phyloP scores from a whole-genome alignment of 2,113 vertebrate species.

The Cheirogaleus medius region DNA sequence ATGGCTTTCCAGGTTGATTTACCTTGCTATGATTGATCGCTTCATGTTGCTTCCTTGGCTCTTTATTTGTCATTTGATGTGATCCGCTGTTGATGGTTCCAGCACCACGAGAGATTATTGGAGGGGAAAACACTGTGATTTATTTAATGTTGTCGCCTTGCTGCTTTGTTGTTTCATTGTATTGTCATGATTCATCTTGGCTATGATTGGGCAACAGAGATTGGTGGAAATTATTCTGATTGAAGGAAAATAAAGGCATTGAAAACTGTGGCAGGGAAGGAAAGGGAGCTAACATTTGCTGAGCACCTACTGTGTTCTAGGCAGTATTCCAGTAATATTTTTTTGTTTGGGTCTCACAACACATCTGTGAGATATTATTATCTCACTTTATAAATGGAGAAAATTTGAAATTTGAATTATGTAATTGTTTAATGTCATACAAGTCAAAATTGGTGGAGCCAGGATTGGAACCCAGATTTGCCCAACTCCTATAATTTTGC shows the following conservation, averaged over 20 bases:
- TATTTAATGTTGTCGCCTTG: slow-evolving; percentile 23
- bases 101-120: neutral
- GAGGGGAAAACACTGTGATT: neutral
- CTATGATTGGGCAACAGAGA: neutral
- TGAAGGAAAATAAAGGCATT: slow-evolving; percentile 19
- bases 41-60: neutral
- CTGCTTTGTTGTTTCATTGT: slow-evolving; percentile 19
- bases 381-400: slow-evolving; percentile 42
- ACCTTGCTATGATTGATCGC: neutral
- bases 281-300: neutral
- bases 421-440: neutral
- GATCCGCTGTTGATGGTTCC: neutral
- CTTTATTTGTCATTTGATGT: slow-evolving; percentile 29
- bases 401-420: slow-evolving; percentile 9
- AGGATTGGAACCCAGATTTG: neutral
- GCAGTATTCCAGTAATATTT: neutral
- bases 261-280: neutral
- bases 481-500: neutral
- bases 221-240: neutral
- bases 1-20: slow-evolving; percentile 15
- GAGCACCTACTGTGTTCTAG: neutral
- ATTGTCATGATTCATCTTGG: neutral
- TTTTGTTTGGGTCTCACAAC: neutral
- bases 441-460: neutral
- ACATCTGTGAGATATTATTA: neutral